Conservation (phyloP, 1,140 invertebrate species). For the Pseudomyrmex dendroicus region DNA sequence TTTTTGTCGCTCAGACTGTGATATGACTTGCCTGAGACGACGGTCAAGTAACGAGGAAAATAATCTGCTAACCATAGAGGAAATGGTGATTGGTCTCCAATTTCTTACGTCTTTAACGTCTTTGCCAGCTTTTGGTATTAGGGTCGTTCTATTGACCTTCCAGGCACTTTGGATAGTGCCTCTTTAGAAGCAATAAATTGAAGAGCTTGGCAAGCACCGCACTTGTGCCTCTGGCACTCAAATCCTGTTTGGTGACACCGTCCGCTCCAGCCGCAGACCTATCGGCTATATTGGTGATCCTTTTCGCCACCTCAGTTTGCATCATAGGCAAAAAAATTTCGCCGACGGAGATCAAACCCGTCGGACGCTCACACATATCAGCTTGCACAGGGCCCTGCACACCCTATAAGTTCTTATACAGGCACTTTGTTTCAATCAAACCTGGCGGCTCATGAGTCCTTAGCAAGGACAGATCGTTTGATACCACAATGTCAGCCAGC, state of each 20-base stretch:
- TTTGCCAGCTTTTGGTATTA: slow-evolving; percentile 68
- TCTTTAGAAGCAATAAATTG: slow-evolving; percentile 22
- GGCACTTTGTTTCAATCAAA: rapidly evolving
- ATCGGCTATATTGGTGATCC: rapidly evolving
- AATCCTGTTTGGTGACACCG: not conserved
- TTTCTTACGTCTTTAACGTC: slow-evolving; percentile 41
- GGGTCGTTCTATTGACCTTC: slow-evolving; percentile 63
- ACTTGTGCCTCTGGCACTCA: not conserved
- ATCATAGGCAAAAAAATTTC: not conserved
- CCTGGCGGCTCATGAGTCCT: not conserved
- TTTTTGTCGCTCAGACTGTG: slow-evolving; percentile 48
- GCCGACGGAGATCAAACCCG: not conserved
- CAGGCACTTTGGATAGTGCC: slow-evolving; percentile 49
- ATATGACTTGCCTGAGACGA: not conserved
- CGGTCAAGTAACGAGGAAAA: slow-evolving; percentile 55
- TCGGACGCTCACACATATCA: not conserved
- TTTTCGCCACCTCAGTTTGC: not conserved
- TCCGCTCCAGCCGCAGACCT: not conserved
- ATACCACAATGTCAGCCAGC: slow-evolving; percentile 18
- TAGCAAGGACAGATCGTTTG: slow-evolving; percentile 14
- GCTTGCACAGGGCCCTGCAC: not conserved
- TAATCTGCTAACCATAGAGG: slow-evolving; percentile 46
- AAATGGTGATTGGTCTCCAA: slow-evolving; percentile 72
- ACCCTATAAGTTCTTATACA: slow-evolving; percentile 26
- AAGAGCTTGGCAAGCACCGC: slow-evolving; percentile 5